These are phyloP conservation scores for Mythimna pallens DNA, from an alignment of 2,888 invertebrate species.

Conservation along the genomic window DNA sequence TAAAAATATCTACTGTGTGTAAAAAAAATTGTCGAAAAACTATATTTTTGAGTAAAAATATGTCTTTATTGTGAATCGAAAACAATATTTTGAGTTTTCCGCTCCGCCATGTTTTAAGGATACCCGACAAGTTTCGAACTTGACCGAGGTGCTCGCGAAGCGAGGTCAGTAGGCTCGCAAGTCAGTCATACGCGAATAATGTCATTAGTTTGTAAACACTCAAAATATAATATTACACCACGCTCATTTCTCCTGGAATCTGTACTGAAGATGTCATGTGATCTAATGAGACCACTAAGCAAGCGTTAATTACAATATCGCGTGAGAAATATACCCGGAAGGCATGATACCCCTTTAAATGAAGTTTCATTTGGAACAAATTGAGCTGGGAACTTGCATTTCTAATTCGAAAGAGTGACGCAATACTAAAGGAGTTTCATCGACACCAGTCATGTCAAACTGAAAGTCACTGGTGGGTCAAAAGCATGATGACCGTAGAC, in stretches of 20 bases:
- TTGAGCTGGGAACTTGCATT: background rate
- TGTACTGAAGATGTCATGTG: background rate
- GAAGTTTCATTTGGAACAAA: background rate
- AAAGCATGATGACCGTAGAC: too few relatives aligned
- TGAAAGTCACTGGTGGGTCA: too few relatives aligned
- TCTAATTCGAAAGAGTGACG: background rate
- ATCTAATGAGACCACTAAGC: slow-evolving; percentile 5
- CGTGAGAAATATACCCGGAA: background rate
- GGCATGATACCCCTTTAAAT: background rate
- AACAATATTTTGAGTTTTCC: background rate
- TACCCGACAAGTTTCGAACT: slow-evolving; percentile 33
- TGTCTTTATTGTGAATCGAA: background rate
- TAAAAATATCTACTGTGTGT: background rate
- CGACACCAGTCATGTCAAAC: too few relatives aligned
- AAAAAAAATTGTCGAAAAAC: background rate
- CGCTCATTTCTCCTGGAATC: background rate
- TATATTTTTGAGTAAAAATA: background rate
- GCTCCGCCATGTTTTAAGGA: slow-evolving; percentile 1
- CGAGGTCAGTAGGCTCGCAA: slow-evolving; percentile 24
- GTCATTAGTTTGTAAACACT: slow-evolving; percentile 4
- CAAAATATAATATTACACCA: too few relatives aligned
- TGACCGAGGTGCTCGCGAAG: slow-evolving; percentile 15
- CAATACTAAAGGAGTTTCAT: too few relatives aligned
- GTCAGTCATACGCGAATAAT: slow-evolving; percentile 13
- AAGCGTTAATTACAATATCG: slow-evolving; percentile 13